Evolutionary conservation across 2,797 vertebrate genomes (phyloP).

Genomic region (Eulemur mongoz): DNA sequence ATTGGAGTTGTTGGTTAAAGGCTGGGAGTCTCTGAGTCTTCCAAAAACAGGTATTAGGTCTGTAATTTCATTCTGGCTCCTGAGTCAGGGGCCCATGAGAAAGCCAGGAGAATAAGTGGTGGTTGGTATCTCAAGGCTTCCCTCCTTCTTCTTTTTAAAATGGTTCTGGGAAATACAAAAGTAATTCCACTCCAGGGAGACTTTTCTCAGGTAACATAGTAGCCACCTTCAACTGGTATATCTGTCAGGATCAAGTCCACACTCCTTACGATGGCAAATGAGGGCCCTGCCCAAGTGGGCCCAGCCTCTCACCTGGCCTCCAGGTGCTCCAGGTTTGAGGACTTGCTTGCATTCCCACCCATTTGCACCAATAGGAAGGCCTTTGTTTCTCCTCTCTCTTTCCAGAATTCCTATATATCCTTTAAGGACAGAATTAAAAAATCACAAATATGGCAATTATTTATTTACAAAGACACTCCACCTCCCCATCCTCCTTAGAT

Average conservation of each 20-base stretch:
- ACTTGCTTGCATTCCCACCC: not conserved
- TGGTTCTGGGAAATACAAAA: not conserved
- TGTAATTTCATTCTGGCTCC: not conserved
- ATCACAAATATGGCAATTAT: not conserved
- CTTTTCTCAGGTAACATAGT: not conserved
- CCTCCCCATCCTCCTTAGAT: not conserved
- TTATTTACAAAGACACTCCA: not conserved
- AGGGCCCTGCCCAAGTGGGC: not conserved
- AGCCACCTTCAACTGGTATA: not conserved
- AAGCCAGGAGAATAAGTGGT: not conserved
- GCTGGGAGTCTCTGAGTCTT: not conserved
- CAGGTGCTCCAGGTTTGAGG: not conserved
- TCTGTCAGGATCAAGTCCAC: not conserved
- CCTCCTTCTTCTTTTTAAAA: not conserved
- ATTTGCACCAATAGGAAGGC: not conserved
- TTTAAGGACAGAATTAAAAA: not conserved
- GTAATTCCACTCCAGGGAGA: not conserved
- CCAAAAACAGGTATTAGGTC: not conserved
- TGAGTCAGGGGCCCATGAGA: not conserved
- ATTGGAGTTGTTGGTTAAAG: not conserved
- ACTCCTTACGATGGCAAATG: not conserved
- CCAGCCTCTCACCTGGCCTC: not conserved
- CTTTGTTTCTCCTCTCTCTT: not conserved
- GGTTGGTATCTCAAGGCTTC: not conserved
- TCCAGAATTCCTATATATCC: not conserved